Conservation (phyloP, 2,797 vertebrate species). For the Gymnocypris eckloni region DNA sequence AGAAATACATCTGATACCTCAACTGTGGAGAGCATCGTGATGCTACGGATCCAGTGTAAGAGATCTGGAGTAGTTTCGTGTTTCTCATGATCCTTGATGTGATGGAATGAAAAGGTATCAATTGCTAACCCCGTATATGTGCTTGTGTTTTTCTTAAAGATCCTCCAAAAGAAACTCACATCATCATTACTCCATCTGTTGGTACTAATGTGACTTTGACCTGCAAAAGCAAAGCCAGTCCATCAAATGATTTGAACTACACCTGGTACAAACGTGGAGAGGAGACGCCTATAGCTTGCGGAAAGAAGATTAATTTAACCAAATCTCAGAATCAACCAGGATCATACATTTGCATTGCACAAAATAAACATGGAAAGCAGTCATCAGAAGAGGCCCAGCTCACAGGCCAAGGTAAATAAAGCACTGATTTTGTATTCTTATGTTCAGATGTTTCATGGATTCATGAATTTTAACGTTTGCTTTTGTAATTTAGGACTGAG, state of each 20-base stretch:
- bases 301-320: constrained; percentile 49
- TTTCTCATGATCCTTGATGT: no score
- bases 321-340: not conserved
- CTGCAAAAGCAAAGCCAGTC: constrained; percentile 69
- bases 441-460: not conserved
- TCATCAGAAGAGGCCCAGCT: not conserved
- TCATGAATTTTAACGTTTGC: not conserved
- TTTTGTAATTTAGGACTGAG: constrained; percentile 2
- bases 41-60: constrained; percentile 30
- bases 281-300: not conserved
- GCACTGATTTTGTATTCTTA: not conserved
- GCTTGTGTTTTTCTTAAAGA: no score
- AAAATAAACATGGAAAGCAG: not conserved
- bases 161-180: constrained; percentile 51
- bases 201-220: constrained; percentile 65
- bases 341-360: constrained; percentile 65
- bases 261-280: constrained; percentile 64
- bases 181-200: constrained; percentile 49
- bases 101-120: no score
- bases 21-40: constrained; percentile 10
- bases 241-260: constrained; percentile 60
- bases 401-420: not conserved
- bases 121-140: no score
- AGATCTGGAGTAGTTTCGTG: no score
- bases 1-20: constrained; percentile 28